Evolutionary conservation across 37 sponge, comb jelly and placozoan species (phyloP), one percentile per base, ranked within the genome.

Genomic region (Corticium candelabrum): DNA sequence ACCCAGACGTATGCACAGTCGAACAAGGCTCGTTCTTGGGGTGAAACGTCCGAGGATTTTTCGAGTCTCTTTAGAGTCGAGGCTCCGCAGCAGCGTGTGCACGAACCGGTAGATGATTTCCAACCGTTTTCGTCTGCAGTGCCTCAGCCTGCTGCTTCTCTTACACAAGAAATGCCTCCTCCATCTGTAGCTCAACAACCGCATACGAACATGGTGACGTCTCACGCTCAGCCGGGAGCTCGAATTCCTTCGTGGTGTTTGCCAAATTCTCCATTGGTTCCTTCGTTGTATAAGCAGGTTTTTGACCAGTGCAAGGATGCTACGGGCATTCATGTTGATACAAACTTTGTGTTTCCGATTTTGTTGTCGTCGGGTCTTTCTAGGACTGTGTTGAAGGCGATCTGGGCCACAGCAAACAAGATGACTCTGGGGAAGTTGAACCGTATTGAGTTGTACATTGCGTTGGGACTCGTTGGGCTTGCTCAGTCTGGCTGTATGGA

Each of bases 341-440:
- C 73, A 34, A 4, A 70, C 21, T 32, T 70, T 32, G 31, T 70
- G 5, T 70, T 29, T 15, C 73, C 73, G 73, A 70, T 70, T 32
- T 32, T 70, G 36, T 29, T 32, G 5, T 7, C 73, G 73, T 70
- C 73, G n/a, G 73, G 73, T 33, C 73, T 70, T 4, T 32, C 73
- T 7, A 4, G 73, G 4, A n/a, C 7, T 5, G 21, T 32, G n/a
- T 15, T 70, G n/a, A 70, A 32, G 35, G 32, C 7, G 35, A 70
- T 70, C 73, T 70, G 73, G 73, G 5, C 73, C 35, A 29, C 35
- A 33, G 7, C 73, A 7, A 70, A 70, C 29, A 4, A 15, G 7
- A 70, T 32, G 73, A n/a, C 73, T 4, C 73, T 29, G 34, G 73
- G 73, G 4, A 70, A 70, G 73, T 29, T 70, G 73, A 70, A 70